Conservation (phyloP, 2,113 vertebrate species). For the Chrysochloris asiatica region DNA sequence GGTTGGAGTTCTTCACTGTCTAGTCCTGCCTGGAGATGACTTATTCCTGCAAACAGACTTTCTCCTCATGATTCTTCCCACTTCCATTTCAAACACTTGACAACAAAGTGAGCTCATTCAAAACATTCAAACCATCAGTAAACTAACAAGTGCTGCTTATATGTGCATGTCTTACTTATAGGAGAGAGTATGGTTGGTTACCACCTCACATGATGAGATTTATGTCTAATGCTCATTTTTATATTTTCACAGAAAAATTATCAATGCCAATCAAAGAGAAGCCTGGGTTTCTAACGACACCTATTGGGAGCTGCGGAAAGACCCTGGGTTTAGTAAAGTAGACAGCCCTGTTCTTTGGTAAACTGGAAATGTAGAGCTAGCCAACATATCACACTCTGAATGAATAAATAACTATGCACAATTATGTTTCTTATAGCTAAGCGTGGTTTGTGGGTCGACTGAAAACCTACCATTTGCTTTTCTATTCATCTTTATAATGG, state of each 20-base stretch:
- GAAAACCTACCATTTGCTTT: conserved; percentile 85
- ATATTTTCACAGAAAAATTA: conserved; percentile 91
- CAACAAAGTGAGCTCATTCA: conserved; percentile 1
- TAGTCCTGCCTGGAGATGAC: background rate
- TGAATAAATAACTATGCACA: conserved; percentile 95
- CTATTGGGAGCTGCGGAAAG: conserved; percentile 98
- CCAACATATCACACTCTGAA: conserved; percentile 85
- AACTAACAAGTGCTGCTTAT: background rate
- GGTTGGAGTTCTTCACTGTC: background rate
- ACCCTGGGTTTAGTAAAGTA: conserved; percentile 97
- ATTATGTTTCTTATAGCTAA: conserved; percentile 88
- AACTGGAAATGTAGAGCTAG: conserved; percentile 84
- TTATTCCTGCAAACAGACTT: background rate
- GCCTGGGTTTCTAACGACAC: conserved; percentile 96
- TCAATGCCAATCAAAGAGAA: conserved; percentile 95
- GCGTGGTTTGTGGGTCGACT: conserved; percentile 85
- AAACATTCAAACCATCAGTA: background rate
- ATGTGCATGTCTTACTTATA: background rate
- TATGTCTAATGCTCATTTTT: conserved; percentile 55
- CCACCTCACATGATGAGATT: background rate
- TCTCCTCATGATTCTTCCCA: background rate
- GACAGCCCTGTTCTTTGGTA: conserved; percentile 95
- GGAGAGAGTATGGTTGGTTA: background rate
- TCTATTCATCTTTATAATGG: conserved; percentile 88
- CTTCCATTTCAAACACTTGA: conserved; percentile 12